Evolutionary conservation across 2,797 vertebrate genomes (phyloP).

Genomic region (Tokudaia tokunoshimensis): DNA sequence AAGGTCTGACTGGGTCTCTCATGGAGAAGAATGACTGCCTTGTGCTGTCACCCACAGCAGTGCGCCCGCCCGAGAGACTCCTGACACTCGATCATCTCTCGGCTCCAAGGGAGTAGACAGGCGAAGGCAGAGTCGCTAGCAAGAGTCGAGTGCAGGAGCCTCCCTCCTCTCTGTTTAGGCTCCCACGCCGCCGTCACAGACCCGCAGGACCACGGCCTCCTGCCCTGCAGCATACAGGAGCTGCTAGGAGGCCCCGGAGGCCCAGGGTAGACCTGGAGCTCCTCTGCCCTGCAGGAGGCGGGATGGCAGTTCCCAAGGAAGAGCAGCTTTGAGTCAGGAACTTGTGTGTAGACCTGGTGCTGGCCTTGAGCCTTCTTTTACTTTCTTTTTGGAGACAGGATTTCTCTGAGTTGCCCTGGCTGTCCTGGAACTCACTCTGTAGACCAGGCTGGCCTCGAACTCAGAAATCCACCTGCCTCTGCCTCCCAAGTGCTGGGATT

Average conservation of each 20-base stretch:
- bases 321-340: neutral
- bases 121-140: slow-evolving; percentile 52
- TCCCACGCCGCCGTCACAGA: slow-evolving; percentile 66
- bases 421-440: neutral
- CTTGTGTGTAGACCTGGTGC: neutral
- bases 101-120: slow-evolving; percentile 71
- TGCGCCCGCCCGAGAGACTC: neutral
- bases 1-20: slow-evolving; percentile 31
- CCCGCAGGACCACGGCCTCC: slow-evolving; percentile 46
- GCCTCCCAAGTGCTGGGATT: neutral
- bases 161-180: slow-evolving; percentile 41
- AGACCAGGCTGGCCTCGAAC: neutral
- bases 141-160: slow-evolving; percentile 72
- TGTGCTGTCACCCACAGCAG: neutral
- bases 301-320: fast-evolving
- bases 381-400: neutral
- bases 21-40: neutral
- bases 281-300: neutral
- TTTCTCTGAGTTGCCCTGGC: neutral
- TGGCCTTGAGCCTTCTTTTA: neutral
- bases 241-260: neutral
- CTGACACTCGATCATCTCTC: slow-evolving; percentile 80
- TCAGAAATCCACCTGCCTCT: neutral
- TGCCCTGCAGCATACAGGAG: slow-evolving; percentile 37
- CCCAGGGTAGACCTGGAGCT: neutral